Base-by-base conservation (phyloP, 2,797 vertebrate species). In the Euthynnus affinis region DNA sequence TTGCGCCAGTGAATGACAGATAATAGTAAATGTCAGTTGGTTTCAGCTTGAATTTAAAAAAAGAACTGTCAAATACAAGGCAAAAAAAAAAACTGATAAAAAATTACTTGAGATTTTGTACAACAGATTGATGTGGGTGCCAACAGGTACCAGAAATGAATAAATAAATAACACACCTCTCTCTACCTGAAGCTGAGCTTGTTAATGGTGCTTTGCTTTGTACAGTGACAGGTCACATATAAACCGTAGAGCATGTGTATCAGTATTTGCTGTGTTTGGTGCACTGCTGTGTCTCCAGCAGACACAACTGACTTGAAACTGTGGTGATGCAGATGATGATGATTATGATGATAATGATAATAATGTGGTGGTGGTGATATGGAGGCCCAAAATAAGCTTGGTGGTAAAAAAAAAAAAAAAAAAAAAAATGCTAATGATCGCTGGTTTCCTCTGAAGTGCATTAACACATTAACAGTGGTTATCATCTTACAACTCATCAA, bases 401-500 rank as follows among this genome's bases (percentile, higher is more conserved):
- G 22, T 53, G 17, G 58, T 40, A 72, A 67, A n/a, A n/a, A n/a
- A n/a, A n/a, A n/a, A n/a, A n/a, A n/a, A n/a, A n/a, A n/a, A n/a
- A n/a, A n/a, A n/a, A n/a, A n/a, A 74, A 72, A 63, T 52, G 29
- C 37, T 56, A 53, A 76, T 68, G 42, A n/a, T 25, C n/a, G 8
- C n/a, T 65, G 48, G 5, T 48, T 83, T 66, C 51, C 72, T 61
- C 44, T 80, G 29, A 71, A 84, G 66, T 42, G 65, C 73, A 72
- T 79, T 32, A 72, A 72, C 68, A 77, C 55, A 86, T 76, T 74
- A 81, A 72, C 44, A 12, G 29, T 8, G 1, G 23, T 77, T 71
- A 79, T 79, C 71, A 66, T 75, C 72, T 65, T 32, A 67, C 75
- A 81, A 51, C 44, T 81, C 70, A 69, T 74, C 71, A 76, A 83